Base-by-base conservation (phyloP, 2,888 invertebrate genomes). In the Vesta saturnalis region DNA sequence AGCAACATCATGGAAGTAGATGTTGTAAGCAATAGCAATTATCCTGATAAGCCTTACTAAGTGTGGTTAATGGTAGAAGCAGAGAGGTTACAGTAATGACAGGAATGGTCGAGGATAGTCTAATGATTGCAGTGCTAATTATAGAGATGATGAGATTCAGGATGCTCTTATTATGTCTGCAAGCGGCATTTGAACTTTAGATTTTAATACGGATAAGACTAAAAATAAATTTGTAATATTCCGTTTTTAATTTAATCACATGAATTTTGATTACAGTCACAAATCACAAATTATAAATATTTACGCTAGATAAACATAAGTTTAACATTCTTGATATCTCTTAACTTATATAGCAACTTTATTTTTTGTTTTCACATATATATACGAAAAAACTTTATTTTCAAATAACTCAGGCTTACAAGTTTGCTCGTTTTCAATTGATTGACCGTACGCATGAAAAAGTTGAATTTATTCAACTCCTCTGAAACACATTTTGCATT, bases 61-160 rank as follows among this genome's bases (percentile, higher is more conserved):
- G 66, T 47, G 66, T 58, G 59, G 70, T 46, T 67, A 70, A 70
- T 64, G 23, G 61, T 60, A 63, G 52, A 22, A 64, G 54, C 52
- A 22, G 57, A 68, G 66, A 60, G 70, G 62, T 59, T 56, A 64
- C 60, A 56, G 64, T 68, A 68, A 69, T 72, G 67, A 69, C 63
- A 69, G 66, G 64, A 66, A 69, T 67, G 69, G 62, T 55, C 35
- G 69, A 69, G 72, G 67, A 72, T 71, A 73, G 74, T 76, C 74
- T 72, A 72, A 71, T 75, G 73, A 76, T 75, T 76, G 73, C 74
- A 67, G 69, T 57, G 73, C 74, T 76, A 77, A 77, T 77, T 77
- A 76, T 73, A 72, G 73, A 64, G 70, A 69, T 74, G 76, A 76
- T 74, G 76, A 74, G 74, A 72, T 73, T 69, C 73, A 62, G 75